Evolutionary conservation across 2,113 vertebrate species (phyloP).

Genomic region (Dipodomys spectabilis): DNA sequence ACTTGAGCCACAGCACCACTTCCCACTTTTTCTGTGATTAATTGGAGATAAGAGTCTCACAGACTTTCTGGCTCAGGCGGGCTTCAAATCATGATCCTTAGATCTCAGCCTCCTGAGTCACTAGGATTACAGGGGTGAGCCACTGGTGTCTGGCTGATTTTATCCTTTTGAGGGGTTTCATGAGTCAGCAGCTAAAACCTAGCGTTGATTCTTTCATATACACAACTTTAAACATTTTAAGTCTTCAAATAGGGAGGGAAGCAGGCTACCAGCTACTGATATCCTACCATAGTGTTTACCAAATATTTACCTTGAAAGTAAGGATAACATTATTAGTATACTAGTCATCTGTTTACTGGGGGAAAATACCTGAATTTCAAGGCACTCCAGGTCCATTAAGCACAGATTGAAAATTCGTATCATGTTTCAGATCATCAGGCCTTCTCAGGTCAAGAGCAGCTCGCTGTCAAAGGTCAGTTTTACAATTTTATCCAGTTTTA

Average conservation of each 20-base stretch:
- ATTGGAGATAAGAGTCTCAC: too few species aligned
- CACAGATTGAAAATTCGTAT: conserved; percentile 55
- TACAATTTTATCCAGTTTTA: conserved; percentile 58
- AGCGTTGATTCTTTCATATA: conserved; percentile 33
- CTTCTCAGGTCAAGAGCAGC: conserved; percentile 57
- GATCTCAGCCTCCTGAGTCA: too few species aligned
- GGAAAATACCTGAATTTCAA: background rate
- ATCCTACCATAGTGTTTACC: conserved; percentile 11
- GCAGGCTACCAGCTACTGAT: conserved; percentile 17
- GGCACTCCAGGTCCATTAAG: conserved; percentile 26
- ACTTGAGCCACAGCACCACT: too few species aligned
- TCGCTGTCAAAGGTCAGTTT: conserved; percentile 65
- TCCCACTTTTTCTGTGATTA: too few species aligned
- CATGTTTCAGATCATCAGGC: conserved; percentile 40
- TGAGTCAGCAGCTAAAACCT: conserved; percentile 49
- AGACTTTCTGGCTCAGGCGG: too few species aligned
- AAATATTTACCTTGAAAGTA: conserved; percentile 39
- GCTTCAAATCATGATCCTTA: too few species aligned
- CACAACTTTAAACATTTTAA: conserved; percentile 50
- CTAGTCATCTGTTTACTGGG: conserved; percentile 5
- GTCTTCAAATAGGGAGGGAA: conserved; percentile 13
- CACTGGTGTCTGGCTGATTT: background rate
- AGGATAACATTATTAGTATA: conserved; percentile 26
- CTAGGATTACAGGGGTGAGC: too few species aligned
- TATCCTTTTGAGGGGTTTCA: conserved; percentile 57